These are phyloP conservation scores for Poecilia wingei DNA, from an alignment of 2,797 vertebrate genomes.

Conservation along the genomic window DNA sequence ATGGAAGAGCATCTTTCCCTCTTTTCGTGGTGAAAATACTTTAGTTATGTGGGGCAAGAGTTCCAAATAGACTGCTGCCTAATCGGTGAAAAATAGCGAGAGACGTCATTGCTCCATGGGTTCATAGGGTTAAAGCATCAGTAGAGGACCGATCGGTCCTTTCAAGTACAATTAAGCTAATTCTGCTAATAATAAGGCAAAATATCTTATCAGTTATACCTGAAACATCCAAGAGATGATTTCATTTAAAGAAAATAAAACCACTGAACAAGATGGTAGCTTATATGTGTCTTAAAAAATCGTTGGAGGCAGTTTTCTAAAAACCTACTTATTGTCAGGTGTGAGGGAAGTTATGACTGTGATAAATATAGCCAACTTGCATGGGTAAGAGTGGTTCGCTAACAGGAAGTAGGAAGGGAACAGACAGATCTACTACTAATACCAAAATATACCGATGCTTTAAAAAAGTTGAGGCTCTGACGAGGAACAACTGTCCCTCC, in stretches of 20 bases:
- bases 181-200: background rate
- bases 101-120: constrained; percentile 31
- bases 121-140: constrained; percentile 14
- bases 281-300: no score
- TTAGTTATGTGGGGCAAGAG: constrained; percentile 49
- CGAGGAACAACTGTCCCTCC: background rate
- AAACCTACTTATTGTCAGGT: background rate
- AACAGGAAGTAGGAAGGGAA: background rate
- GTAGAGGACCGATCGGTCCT: background rate
- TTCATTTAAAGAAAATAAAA: background rate
- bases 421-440: background rate
- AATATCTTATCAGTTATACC: background rate
- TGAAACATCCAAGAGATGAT: background rate
- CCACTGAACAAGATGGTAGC: background rate
- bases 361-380: background rate
- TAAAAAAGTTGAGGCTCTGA: background rate
- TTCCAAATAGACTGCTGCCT: constrained; percentile 55
- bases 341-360: background rate
- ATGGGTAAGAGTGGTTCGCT: background rate
- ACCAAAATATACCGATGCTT: background rate
- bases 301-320: background rate
- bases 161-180: background rate
- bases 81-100: constrained; percentile 35
- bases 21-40: constrained; percentile 68
- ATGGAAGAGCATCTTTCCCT: constrained; percentile 75